A percentile compares a stretch with the other conserved stretches of the same genome.
Conservation (phyloP, 2,888 invertebrate species). For the Agrochola macilenta region DNA sequence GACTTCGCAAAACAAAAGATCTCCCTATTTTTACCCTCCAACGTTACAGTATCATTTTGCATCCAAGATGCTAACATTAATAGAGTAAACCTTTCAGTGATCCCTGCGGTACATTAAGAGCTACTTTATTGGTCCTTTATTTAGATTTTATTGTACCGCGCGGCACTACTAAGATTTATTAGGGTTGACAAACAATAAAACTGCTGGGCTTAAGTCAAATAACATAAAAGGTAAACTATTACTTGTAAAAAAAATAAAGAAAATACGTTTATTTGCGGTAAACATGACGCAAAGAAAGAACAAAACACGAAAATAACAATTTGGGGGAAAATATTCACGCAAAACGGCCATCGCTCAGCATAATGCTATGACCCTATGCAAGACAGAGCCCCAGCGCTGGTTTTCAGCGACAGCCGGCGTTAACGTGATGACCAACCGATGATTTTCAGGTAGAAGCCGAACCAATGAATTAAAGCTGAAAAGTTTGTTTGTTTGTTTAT, state of each 20-base stretch:
- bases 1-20: not conserved
- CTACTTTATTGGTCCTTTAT: constrained; percentile 58
- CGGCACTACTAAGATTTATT: constrained; percentile 41
- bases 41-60: constrained; percentile 15
- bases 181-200: constrained; percentile 47
- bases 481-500: no score
- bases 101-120: constrained; percentile 33
- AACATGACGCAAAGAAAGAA: no score
- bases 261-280: no score
- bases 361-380: no score
- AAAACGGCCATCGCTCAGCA: no score
- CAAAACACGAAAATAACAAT: no score
- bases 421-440: no score
- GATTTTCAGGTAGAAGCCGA: no score
- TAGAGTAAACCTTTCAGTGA: constrained; percentile 23
- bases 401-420: no score
- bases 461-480: not conserved
- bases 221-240: constrained; percentile 7
- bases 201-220: constrained; percentile 11
- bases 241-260: not conserved
- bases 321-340: no score
- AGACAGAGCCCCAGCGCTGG: no score
- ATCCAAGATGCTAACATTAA: constrained; percentile 10
- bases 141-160: constrained; percentile 58
- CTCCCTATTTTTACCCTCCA: not conserved